Conservation (phyloP, 2,113 vertebrate species). For the Ochotona curzoniae region DNA sequence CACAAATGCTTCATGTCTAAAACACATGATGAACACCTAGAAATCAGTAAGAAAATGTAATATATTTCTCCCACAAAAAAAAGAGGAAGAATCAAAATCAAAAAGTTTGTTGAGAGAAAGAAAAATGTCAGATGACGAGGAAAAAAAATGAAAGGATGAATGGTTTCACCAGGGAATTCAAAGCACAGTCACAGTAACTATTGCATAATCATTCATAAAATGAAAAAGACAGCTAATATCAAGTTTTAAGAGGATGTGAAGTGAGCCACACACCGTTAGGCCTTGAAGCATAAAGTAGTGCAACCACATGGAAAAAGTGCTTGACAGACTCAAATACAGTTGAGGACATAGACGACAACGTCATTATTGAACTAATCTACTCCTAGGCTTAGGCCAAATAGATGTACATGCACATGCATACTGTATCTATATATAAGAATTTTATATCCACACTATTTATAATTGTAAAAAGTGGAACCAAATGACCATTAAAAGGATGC, state of each 20-base stretch:
- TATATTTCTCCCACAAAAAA: background rate
- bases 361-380: background rate
- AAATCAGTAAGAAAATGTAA: too few species aligned
- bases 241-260: background rate
- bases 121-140: background rate
- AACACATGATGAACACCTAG: background rate
- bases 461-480: background rate
- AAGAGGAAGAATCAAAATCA: background rate
- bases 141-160: background rate
- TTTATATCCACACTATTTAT: background rate
- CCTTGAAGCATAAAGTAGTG: background rate
- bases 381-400: background rate
- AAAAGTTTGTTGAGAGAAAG: background rate
- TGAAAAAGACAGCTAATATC: background rate
- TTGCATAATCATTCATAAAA: background rate
- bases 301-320: background rate
- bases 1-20: background rate
- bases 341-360: background rate
- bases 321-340: background rate
- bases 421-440: background rate
- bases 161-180: background rate
- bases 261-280: background rate
- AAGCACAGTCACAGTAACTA: background rate
- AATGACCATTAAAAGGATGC: background rate
- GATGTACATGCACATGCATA: background rate